Evolutionary conservation across 2,113 vertebrate species (phyloP).

Genomic region (Pipa parva): DNA sequence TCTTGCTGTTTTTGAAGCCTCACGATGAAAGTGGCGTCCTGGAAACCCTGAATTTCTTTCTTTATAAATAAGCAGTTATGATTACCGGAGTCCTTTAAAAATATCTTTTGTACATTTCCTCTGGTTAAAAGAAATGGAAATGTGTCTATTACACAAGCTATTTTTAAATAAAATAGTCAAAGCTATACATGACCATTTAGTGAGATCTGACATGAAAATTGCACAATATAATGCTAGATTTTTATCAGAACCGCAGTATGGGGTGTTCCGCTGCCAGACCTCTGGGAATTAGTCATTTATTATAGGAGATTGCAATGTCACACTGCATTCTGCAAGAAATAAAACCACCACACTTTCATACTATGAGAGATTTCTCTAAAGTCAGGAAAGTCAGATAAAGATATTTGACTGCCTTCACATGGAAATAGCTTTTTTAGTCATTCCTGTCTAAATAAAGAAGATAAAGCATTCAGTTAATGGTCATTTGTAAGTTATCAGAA

Average conservation of each 20-base stretch:
- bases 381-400: not conserved
- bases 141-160: not conserved
- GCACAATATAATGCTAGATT: not conserved
- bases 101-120: no score
- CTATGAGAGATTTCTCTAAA: not conserved
- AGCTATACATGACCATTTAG: not conserved
- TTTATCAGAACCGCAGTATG: not conserved
- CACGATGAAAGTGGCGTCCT: no score
- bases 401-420: not conserved
- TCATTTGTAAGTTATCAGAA: no score
- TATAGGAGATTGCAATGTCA: constrained; percentile 1
- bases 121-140: not conserved
- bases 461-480: no score
- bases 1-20: no score
- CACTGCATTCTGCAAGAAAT: not conserved
- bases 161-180: not conserved
- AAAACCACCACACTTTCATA: not conserved
- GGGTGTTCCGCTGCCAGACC: not conserved
- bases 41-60: no score
- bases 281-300: not conserved
- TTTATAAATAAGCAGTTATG: no score
- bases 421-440: constrained; percentile 2
- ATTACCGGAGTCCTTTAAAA: no score
- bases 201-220: not conserved
- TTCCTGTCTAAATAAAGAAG: not conserved